These are phyloP conservation scores for Phrynosoma platyrhinos DNA, from an alignment of 2,113 vertebrate species.

Conservation along the genomic window DNA sequence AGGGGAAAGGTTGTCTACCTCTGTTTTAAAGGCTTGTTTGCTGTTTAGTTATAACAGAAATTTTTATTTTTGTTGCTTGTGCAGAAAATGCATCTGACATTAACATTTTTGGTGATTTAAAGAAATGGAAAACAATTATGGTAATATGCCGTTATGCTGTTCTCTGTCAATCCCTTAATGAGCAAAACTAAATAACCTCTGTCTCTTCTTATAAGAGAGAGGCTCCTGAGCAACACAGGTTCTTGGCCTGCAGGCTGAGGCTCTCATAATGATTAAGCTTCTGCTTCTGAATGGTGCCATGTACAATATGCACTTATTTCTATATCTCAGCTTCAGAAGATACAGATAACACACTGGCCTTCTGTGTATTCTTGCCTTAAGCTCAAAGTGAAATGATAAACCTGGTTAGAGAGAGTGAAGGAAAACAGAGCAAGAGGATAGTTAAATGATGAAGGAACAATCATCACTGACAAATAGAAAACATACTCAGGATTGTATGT, in stretches of 20 bases:
- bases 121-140: constrained; percentile 6
- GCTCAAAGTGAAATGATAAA: background rate
- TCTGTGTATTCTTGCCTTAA: constrained; percentile 10
- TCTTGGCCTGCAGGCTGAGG: background rate
- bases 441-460: background rate
- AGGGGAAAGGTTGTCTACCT: too few species aligned
- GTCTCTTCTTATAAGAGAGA: background rate
- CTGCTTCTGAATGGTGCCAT: background rate
- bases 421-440: background rate
- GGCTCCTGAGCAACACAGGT: background rate
- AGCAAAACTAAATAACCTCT: rapidly evolving
- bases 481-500: background rate
- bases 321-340: background rate
- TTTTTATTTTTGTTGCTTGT: background rate
- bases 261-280: background rate
- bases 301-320: background rate
- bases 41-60: background rate
- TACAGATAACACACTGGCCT: constrained; percentile 4
- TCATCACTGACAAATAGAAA: background rate
- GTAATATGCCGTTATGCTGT: background rate
- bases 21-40: background rate
- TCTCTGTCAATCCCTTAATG: background rate
- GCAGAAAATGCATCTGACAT: background rate
- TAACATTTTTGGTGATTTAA: background rate
- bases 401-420: background rate